Conservation (phyloP, 2,797 vertebrate species). For the Acipenser transmontanus region DNA sequence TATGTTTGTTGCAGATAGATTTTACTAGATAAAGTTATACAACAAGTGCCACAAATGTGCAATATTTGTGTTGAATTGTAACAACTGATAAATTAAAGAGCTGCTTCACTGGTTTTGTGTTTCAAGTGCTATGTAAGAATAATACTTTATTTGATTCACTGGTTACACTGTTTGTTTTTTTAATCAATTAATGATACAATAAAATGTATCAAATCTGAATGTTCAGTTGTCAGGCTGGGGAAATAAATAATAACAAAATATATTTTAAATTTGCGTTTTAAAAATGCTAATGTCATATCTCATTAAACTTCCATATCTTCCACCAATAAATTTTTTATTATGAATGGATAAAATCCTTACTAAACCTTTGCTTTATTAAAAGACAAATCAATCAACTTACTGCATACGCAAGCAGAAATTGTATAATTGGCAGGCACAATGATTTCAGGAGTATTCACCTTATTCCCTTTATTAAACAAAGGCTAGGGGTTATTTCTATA, state of each 20-base stretch:
- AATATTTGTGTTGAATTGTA: constrained; percentile 67
- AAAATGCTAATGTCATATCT: constrained; percentile 24
- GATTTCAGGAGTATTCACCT: neutral
- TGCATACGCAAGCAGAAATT: constrained; percentile 25
- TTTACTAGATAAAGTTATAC: constrained; percentile 58
- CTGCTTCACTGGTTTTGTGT: constrained; percentile 58
- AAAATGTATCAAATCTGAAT: constrained; percentile 41
- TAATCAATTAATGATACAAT: constrained; percentile 36
- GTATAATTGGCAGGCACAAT: constrained; percentile 22
- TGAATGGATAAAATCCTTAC: constrained; percentile 27
- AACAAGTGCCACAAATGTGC: constrained; percentile 52
- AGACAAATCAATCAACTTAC: constrained; percentile 28
- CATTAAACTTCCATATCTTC: constrained; percentile 31
- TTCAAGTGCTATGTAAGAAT: constrained; percentile 52
- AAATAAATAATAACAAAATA: too few species aligned
- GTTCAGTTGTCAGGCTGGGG: too few species aligned
- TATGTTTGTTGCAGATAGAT: constrained; percentile 51
- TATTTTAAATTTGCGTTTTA: neutral
- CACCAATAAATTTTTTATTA: constrained; percentile 25
- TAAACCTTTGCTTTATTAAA: constrained; percentile 22
- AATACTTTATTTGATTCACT: constrained; percentile 48
- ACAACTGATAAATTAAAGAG: constrained; percentile 59
- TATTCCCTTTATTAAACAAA: neutral
- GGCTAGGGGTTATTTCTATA: neutral
- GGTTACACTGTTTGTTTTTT: constrained; percentile 32